A percentile compares a stretch with the other conserved stretches of the same genome.
Evolutionary conservation across 2,113 vertebrate genomes (phyloP).

Genomic region (Odocoileus virginianus): DNA sequence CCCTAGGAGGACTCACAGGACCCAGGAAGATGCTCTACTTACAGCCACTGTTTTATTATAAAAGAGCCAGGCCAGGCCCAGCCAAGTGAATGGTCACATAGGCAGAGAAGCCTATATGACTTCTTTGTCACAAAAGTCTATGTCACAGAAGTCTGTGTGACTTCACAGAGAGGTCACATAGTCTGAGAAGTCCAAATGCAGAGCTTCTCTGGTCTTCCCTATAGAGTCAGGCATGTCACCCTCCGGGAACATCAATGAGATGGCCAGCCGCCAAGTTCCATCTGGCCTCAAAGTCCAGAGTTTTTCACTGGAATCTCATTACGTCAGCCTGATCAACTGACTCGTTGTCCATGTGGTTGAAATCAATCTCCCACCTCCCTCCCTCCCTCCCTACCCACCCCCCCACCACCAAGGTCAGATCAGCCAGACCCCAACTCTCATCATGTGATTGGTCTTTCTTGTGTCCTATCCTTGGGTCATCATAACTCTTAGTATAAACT

Average conservation of each 20-base stretch:
- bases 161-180: too few relatives aligned
- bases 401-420: neutral
- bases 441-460: neutral
- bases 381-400: neutral
- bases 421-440: neutral
- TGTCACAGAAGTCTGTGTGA: too few relatives aligned
- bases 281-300: neutral
- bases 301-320: neutral
- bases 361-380: neutral
- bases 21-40: neutral
- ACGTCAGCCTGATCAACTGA: neutral
- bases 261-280: neutral
- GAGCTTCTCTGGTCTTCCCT: neutral
- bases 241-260: neutral
- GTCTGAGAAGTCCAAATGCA: neutral
- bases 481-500: neutral
- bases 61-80: neutral
- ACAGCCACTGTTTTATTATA: neutral
- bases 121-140: too few relatives aligned
- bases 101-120: too few relatives aligned
- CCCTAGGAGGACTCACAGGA: neutral
- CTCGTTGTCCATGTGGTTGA: too few relatives aligned
- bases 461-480: neutral
- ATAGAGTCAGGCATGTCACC: fast-evolving
- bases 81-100: neutral